phyloP scores from a whole-genome alignment of 2,888 invertebrate genomes.

The Amiota mariae region DNA sequence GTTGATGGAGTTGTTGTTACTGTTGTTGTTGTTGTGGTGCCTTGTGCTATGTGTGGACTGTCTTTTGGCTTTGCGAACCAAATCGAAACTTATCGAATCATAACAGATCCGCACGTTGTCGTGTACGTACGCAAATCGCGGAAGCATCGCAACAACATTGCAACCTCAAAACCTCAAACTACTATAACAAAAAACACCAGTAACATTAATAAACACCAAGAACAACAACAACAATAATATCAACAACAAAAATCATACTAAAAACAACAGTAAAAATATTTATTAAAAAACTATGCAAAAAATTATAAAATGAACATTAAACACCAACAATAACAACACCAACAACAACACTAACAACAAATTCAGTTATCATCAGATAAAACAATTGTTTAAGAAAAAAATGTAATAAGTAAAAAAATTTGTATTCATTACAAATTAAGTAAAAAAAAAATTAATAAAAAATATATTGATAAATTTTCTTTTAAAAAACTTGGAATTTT shows the following conservation, averaged over 20 bases:
- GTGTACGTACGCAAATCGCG: conserved; percentile 71
- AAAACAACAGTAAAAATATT: too few relatives aligned
- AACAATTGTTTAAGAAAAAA: too few relatives aligned
- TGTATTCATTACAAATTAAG: too few relatives aligned
- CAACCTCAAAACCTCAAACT: conserved; percentile 20
- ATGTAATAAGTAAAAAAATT: too few relatives aligned
- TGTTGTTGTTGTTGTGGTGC: conserved; percentile 49
- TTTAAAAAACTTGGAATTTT: too few relatives aligned
- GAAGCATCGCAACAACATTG: conserved; percentile 57
- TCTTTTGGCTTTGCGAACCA: conserved; percentile 44
- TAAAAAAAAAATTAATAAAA: too few relatives aligned
- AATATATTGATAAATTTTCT: too few relatives aligned
- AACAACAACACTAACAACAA: too few relatives aligned
- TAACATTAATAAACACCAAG: neutral
- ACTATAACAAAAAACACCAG: neutral
- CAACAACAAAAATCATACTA: neutral
- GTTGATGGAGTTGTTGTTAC: conserved; percentile 54
- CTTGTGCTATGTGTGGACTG: conserved; percentile 46
- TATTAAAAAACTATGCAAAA: too few relatives aligned
- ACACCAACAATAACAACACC: too few relatives aligned
- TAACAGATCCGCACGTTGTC: conserved; percentile 72
- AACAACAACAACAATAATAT: neutral
- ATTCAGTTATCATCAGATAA: too few relatives aligned
- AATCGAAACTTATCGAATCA: conserved; percentile 68
- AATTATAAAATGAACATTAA: too few relatives aligned